Percentiles rank a stretch among this genome's conserved stretches.
Evolutionary conservation across 1,140 invertebrate species (phyloP).

Genomic region (Streblospio benedicti): DNA sequence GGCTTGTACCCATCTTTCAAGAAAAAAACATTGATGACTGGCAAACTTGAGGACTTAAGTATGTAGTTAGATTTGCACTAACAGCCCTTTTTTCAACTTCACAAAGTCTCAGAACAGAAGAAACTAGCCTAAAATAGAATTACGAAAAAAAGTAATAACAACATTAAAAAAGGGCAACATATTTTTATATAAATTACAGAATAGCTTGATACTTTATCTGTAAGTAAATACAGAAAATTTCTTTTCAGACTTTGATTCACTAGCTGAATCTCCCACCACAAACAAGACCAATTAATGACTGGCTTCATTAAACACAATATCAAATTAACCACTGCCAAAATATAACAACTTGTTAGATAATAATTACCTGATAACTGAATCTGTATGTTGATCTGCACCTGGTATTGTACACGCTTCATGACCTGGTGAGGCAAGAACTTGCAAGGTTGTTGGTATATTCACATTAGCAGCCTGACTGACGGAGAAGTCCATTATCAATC

Average conservation of each 20-base stretch:
- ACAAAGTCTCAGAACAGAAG: conserved; percentile 59
- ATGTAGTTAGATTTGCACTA: conserved; percentile 53
- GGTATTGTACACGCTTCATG: conserved; percentile 38
- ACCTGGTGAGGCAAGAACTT: conserved; percentile 52
- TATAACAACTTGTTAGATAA: not conserved
- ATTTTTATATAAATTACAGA: not conserved
- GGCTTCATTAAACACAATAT: too few relatives aligned
- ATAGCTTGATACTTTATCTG: not conserved
- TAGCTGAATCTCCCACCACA: too few relatives aligned
- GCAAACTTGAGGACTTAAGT: conserved; percentile 72
- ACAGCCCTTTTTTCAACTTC: conserved; percentile 60
- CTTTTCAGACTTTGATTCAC: too few relatives aligned
- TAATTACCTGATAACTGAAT: conserved; percentile 54
- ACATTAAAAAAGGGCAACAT: not conserved
- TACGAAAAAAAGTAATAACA: conserved; percentile 1
- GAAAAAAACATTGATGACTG: conserved; percentile 70
- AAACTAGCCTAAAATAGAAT: conserved; percentile 56
- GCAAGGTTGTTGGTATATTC: conserved; percentile 54
- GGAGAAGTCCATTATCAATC: conserved; percentile 65
- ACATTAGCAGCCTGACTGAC: conserved; percentile 52
- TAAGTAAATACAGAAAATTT: too few relatives aligned
- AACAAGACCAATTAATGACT: too few relatives aligned
- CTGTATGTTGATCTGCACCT: conserved; percentile 50
- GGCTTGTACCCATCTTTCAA: conserved; percentile 64
- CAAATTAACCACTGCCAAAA: too few relatives aligned